A percentile compares a stretch with the other conserved stretches of the same genome.
Evolutionary conservation across 2,888 invertebrate genomes (phyloP).

Genomic region (Ophion obscuratus): DNA sequence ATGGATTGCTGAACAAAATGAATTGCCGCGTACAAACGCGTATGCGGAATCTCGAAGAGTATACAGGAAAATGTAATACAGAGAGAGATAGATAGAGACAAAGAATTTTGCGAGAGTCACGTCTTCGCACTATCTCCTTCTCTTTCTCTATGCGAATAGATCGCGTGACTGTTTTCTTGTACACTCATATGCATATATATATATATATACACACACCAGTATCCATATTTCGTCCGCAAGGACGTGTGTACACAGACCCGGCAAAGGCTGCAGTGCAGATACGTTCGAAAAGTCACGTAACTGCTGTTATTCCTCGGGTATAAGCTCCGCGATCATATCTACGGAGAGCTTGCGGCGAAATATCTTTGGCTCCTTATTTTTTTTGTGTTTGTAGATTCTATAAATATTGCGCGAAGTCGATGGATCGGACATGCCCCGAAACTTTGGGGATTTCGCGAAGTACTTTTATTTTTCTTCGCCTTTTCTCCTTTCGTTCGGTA

Average conservation of each 20-base stretch:
- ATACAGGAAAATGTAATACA: constrained; percentile 6
- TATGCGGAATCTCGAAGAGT: constrained; percentile 12
- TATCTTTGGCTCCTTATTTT: constrained; percentile 9
- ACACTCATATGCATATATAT: constrained; percentile 23
- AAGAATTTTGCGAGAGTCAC: constrained; percentile 64
- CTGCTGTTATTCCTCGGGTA: constrained; percentile 62
- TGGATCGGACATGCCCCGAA: background rate
- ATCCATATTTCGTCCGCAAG: constrained; percentile 48
- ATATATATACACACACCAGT: constrained; percentile 23
- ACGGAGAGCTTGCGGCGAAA: constrained; percentile 20
- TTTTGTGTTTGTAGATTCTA: background rate
- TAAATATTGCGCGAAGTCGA: constrained; percentile 7
- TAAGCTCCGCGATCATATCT: constrained; percentile 45
- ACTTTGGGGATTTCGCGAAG: no score
- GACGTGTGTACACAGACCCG: constrained; percentile 36
- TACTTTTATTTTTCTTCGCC: no score
- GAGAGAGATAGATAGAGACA: constrained; percentile 14
- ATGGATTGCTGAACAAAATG: no score
- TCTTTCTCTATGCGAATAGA: constrained; percentile 57
- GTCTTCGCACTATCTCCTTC: constrained; percentile 57
- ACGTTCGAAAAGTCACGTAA: constrained; percentile 67
- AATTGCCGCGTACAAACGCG: no score
- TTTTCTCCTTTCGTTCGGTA: no score
- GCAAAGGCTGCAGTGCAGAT: constrained; percentile 70
- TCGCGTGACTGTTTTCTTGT: constrained; percentile 67